Evolutionary conservation across 1,140 invertebrate species (phyloP), one percentile per base, ranked within the genome.

Genomic region (Aphaenogaster rudis): DNA sequence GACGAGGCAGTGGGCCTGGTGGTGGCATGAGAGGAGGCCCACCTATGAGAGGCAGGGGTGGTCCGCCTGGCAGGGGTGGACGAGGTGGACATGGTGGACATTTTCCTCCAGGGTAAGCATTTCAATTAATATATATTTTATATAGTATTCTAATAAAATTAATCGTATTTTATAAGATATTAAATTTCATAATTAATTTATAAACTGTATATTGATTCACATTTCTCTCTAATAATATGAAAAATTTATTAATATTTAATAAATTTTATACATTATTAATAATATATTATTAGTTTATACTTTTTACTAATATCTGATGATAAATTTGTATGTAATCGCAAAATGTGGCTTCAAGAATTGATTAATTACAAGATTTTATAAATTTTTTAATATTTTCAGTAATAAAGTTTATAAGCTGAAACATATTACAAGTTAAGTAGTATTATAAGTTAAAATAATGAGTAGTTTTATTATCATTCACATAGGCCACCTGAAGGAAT

Each of bases 41-140:
- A 28, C 94, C 94, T 48, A 95, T 94, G 93, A 88, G 95, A 76
- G 94, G 94, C 11, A 88, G 95, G 86, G 95, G 95, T 61, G 95
- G 95, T 33, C 94, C 94, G 17, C 94, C 94, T 21, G 91, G 91
- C 7, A 92, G 95, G 91, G 95, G 94, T 33, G 91, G 95, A 54
- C 92, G 95, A 91, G 95, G 94, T 28, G 91, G 95, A 52, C 91
- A 94, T 15, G 94, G 94, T 21, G 94, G 94, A 88, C 95, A 95
- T 81, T 95, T 95, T 79, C 94, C 95, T 78, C 92, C 94, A 69
- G 93, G 95, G 94, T 95, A 94, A 86, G 11, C 69, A 42, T 77
- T 52, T 36, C n/a, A 79, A 28, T 28, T 77, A 59, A 57, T 71
- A 54, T 82, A 61, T 15, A 9, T 6, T 33, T 81, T 50, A 45